Percentiles rank a stretch among this genome's conserved stretches.
Evolutionary conservation across 2,797 vertebrate species (phyloP).

Genomic region (Muraenolepis orangiensis): DNA sequence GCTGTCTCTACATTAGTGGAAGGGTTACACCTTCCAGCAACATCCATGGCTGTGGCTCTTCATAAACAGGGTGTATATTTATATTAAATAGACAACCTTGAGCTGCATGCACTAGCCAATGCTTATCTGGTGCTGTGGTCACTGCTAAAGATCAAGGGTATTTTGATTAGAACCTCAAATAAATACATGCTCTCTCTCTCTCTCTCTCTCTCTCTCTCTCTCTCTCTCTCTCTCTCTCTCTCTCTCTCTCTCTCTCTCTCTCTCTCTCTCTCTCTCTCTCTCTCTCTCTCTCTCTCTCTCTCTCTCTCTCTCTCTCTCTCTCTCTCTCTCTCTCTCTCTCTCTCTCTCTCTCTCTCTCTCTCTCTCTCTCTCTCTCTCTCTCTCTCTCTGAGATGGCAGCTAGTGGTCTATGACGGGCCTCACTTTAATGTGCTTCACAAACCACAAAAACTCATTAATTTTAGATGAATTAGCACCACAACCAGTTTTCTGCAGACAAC

Average conservation of each 20-base stretch:
- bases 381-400: background rate
- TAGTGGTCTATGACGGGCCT: background rate
- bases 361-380: too few relatives aligned
- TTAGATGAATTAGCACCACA: constrained; percentile 58
- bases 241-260: too few relatives aligned
- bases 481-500: constrained; percentile 45
- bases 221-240: too few relatives aligned
- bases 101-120: constrained; percentile 56
- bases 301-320: too few relatives aligned
- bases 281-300: too few relatives aligned
- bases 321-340: too few relatives aligned
- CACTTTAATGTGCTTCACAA: background rate
- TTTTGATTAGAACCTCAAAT: constrained; percentile 30
- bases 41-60: constrained; percentile 27
- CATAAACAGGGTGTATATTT: constrained; percentile 57
- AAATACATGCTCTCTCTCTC: too few relatives aligned
- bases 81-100: constrained; percentile 72
- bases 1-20: constrained; percentile 48
- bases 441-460: constrained; percentile 54
- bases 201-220: too few relatives aligned
- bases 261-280: too few relatives aligned
- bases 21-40: constrained; percentile 31
- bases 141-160: constrained; percentile 46
- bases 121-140: constrained; percentile 62
- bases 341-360: too few relatives aligned